Conservation (phyloP, 2,797 vertebrate species). For the Enteromius paludinosus region DNA sequence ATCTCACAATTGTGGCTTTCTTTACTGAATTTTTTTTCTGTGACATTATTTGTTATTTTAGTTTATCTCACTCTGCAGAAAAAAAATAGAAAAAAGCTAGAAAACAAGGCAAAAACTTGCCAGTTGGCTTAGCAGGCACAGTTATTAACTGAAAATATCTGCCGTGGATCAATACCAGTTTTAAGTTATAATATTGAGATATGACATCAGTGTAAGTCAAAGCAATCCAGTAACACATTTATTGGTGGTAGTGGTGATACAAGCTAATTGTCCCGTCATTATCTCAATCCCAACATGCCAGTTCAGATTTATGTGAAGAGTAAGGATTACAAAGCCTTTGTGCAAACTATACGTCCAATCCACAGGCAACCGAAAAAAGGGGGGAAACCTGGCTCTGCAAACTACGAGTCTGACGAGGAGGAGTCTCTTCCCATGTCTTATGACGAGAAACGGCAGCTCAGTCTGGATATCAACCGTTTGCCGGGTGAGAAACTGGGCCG, state of each 20-base stretch:
- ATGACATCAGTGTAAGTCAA: background rate
- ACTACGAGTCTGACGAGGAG: constrained; percentile 90
- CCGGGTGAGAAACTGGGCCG: constrained; percentile 96
- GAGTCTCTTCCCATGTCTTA: constrained; percentile 95
- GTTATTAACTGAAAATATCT: background rate
- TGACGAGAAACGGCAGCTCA: constrained; percentile 94
- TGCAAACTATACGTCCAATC: constrained; percentile 40
- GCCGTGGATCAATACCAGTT: too few relatives aligned
- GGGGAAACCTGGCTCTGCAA: constrained; percentile 80
- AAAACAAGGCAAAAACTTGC: background rate
- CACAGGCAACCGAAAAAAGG: constrained; percentile 91
- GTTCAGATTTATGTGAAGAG: background rate
- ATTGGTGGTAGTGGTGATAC: too few relatives aligned
- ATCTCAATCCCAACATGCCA: background rate
- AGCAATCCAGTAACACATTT: background rate
- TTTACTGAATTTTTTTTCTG: background rate
- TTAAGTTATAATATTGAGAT: background rate
- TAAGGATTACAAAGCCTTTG: background rate
- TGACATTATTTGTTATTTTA: background rate
- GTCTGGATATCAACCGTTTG: constrained; percentile 94
- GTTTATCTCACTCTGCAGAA: background rate
- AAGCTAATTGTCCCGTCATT: background rate
- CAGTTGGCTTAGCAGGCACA: background rate
- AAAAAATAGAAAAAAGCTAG: background rate
- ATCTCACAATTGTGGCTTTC: background rate